These are phyloP conservation scores for Cyclopterus lumpus DNA, from an alignment of 2,797 vertebrate genomes.

Conservation along the genomic window DNA sequence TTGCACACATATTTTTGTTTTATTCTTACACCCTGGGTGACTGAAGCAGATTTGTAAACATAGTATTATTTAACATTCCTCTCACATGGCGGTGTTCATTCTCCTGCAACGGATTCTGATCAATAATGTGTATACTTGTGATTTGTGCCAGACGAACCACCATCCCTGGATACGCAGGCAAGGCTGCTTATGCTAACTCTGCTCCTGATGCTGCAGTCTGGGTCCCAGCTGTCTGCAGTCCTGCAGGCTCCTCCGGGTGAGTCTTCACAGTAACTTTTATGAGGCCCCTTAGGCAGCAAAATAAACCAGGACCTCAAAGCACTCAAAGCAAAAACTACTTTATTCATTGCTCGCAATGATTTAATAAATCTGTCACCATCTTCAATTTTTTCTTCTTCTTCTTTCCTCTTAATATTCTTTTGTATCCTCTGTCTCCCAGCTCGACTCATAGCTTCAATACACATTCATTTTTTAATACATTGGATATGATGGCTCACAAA, in stretches of 20 bases:
- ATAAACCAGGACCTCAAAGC: background rate
- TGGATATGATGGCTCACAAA: background rate
- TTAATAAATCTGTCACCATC: background rate
- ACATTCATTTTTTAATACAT: background rate
- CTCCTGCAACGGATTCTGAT: conserved; percentile 2
- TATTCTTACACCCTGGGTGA: background rate
- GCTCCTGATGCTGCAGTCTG: conserved; percentile 76
- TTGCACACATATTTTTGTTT: background rate
- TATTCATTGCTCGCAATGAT: background rate
- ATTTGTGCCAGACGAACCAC: conserved; percentile 77
- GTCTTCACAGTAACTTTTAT: conserved; percentile 34
- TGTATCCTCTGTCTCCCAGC: background rate
- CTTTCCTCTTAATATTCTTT: background rate
- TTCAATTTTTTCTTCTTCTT: background rate
- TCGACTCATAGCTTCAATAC: background rate
- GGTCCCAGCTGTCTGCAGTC: conserved; percentile 65
- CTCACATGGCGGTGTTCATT: background rate
- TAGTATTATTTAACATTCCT: conserved; percentile 2
- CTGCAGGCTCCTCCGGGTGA: conserved; percentile 78
- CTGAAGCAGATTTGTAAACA: background rate
- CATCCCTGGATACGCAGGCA: conserved; percentile 86
- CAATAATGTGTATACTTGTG: conserved; percentile 27
- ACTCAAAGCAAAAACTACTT: background rate
- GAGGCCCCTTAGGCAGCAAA: background rate
- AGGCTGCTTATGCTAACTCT: conserved; percentile 79